Evolutionary conservation across 2,113 vertebrate genomes (phyloP).

Genomic region (Myanophis thanlyinensis): DNA sequence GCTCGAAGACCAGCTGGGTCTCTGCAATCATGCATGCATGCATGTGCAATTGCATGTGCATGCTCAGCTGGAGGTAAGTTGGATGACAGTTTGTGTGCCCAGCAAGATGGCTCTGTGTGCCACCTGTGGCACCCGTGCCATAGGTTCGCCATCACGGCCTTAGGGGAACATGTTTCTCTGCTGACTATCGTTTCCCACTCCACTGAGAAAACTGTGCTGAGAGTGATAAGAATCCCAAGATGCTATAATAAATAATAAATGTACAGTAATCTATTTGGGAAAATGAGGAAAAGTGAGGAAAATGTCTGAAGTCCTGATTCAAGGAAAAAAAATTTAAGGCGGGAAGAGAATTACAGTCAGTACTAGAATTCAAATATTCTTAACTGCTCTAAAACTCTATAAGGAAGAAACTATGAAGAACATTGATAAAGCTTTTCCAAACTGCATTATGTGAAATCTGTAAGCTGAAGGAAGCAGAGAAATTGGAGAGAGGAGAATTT

Average conservation of each 20-base stretch:
- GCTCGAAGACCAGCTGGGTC: too few species aligned
- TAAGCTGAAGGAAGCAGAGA: not conserved
- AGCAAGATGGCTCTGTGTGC: too few species aligned
- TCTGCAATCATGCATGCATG: too few species aligned
- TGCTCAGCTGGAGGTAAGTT: too few species aligned
- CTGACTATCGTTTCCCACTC: not conserved
- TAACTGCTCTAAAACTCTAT: not conserved
- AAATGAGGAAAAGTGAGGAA: not conserved
- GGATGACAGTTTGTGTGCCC: too few species aligned
- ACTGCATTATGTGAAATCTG: not conserved
- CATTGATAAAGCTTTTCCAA: not conserved
- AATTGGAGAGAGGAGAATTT: not conserved
- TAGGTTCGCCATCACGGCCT: too few species aligned
- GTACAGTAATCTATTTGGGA: not conserved
- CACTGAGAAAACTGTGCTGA: not conserved
- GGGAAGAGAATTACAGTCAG: not conserved
- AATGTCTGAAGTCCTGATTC: not conserved
- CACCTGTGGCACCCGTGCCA: too few species aligned
- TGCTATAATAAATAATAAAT: not conserved
- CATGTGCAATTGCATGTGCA: too few species aligned
- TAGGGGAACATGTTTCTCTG: not conserved
- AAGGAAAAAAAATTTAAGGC: too few species aligned
- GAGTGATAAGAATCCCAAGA: not conserved
- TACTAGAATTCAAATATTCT: not conserved
- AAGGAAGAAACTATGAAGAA: not conserved